phyloP scores from a whole-genome alignment of 2,113 vertebrate genomes.

The Cyprinodon brontotheroides region DNA sequence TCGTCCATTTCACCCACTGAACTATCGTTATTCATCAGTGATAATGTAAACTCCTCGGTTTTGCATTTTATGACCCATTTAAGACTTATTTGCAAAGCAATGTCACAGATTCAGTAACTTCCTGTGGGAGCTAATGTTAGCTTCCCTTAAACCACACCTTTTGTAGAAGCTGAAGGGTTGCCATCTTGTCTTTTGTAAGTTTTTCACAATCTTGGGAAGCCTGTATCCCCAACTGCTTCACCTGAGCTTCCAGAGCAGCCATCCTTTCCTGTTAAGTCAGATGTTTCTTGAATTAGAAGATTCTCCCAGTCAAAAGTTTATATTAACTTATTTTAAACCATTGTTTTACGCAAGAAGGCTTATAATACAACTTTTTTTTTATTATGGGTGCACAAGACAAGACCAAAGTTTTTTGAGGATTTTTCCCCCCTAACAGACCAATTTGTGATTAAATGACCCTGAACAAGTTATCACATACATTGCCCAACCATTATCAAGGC shows the following conservation, averaged over 20 bases:
- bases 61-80: no score
- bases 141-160: conserved; percentile 79
- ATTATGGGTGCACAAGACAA: background rate
- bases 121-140: background rate
- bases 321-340: background rate
- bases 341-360: background rate
- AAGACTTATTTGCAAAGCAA: no score
- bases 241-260: conserved; percentile 87
- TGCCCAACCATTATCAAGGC: no score
- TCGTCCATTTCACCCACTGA: no score
- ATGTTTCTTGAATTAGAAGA: background rate
- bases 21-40: no score
- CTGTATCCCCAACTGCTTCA: conserved; percentile 87
- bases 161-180: conserved; percentile 85
- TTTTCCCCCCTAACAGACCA: no score
- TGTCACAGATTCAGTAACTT: no score
- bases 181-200: conserved; percentile 82
- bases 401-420: no score
- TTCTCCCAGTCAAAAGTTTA: no score
- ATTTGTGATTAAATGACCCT: no score
- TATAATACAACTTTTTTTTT: background rate
- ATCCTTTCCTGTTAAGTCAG: conserved; percentile 84
- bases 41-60: no score
- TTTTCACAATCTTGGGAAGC: conserved; percentile 87
- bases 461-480: no score